Evolutionary conservation across 1,140 invertebrate genomes (phyloP).

Genomic region (Matsumurasca onukii): DNA sequence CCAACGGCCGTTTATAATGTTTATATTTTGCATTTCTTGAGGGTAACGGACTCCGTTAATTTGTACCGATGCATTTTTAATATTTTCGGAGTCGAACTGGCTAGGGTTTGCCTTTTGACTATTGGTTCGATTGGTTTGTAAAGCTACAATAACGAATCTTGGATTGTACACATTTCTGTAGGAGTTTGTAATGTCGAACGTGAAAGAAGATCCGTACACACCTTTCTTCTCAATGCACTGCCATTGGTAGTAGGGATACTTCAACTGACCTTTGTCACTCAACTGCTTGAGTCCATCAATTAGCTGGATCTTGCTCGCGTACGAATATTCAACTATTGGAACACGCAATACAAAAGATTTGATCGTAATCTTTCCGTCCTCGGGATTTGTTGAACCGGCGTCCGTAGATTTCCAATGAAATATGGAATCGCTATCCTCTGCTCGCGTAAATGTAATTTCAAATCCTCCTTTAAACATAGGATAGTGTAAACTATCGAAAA

Average conservation of each 20-base stretch:
- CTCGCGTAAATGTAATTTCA: slow-evolving; percentile 1
- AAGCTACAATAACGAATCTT: neutral
- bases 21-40: slow-evolving; percentile 1
- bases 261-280: neutral
- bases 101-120: neutral
- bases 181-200: slow-evolving; percentile 1
- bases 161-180: neutral
- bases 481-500: slow-evolving; percentile 9
- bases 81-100: neutral
- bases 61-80: slow-evolving; percentile 4
- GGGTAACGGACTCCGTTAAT: neutral
- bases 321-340: neutral
- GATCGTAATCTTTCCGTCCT: slow-evolving; percentile 10
- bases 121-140: neutral
- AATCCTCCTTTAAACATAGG: slow-evolving; percentile 17
- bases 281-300: neutral
- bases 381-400: neutral
- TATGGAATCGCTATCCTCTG: slow-evolving; percentile 12
- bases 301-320: neutral
- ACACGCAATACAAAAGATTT: neutral
- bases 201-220: neutral
- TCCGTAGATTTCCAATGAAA: neutral
- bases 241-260: neutral
- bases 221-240: slow-evolving; percentile 5
- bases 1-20: neutral